Evolutionary conservation across 2,797 vertebrate species (phyloP).

Genomic region (Aselliscus stoliczkanus): DNA sequence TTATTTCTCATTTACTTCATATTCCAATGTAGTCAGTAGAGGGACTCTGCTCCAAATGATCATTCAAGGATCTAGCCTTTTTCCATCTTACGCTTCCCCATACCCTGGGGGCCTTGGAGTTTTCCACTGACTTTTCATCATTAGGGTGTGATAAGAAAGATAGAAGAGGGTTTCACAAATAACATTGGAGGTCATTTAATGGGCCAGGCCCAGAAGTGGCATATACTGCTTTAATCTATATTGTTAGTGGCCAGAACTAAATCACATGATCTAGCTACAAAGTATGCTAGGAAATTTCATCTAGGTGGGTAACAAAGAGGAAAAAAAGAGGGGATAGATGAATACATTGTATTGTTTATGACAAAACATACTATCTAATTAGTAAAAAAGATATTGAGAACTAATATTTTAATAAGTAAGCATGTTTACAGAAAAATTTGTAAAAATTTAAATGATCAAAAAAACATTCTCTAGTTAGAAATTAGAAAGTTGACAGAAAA

Average conservation of each 20-base stretch:
- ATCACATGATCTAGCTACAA: neutral
- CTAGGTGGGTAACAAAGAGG: neutral
- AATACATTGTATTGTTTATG: neutral
- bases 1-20: neutral
- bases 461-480: conserved; percentile 33
- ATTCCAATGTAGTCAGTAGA: neutral
- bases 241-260: neutral
- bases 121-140: neutral
- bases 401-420: neutral
- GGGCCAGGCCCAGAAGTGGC: neutral
- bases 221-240: neutral
- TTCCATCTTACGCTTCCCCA: neutral
- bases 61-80: neutral
- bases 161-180: neutral
- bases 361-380: neutral
- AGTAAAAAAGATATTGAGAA: neutral
- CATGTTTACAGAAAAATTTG: neutral
- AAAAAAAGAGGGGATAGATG: neutral
- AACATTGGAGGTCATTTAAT: neutral
- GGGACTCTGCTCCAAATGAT: neutral
- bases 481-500: conserved; percentile 21
- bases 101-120: neutral
- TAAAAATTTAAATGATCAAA: conserved; percentile 29
- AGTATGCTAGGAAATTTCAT: neutral
- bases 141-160: neutral